Percentiles rank a stretch among this genome's conserved stretches.
Evolutionary conservation across 2,888 invertebrate genomes (phyloP).

Genomic region (Hipparchia semele): DNA sequence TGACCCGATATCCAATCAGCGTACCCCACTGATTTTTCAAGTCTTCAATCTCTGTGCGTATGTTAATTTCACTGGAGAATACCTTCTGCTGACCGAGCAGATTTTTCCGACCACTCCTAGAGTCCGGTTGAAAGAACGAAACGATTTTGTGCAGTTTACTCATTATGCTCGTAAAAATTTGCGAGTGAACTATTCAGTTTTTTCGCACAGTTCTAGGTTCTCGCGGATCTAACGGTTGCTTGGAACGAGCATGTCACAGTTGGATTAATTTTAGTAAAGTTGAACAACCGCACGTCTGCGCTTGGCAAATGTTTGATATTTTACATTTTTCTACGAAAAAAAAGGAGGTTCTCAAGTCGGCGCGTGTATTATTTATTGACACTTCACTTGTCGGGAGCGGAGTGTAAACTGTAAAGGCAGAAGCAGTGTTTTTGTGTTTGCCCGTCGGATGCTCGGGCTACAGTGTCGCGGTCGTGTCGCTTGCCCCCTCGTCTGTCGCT

Average conservation of each 20-base stretch:
- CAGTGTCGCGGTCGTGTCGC: conserved; percentile 49
- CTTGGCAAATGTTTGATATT: conserved; percentile 36
- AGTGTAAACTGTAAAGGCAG: conserved; percentile 32
- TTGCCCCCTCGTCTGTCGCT: conserved; percentile 42
- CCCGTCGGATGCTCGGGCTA: conserved; percentile 54
- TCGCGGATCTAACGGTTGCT: conserved; percentile 34
- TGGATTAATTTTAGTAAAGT: conserved; percentile 35
- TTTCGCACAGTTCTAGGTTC: conserved; percentile 25
- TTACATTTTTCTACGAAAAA: conserved; percentile 8
- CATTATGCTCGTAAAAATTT: conserved; percentile 59
- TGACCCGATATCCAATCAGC: conserved; percentile 74
- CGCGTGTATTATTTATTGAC: conserved; percentile 2
- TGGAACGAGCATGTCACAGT: conserved; percentile 37
- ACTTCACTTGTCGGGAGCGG: conserved; percentile 32
- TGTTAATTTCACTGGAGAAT: conserved; percentile 83
- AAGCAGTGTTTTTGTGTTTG: conserved; percentile 52
- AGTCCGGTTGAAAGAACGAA: conserved; percentile 84
- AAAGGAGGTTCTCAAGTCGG: too few species aligned
- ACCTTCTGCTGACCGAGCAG: conserved; percentile 72
- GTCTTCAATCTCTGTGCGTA: conserved; percentile 68
- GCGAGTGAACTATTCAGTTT: conserved; percentile 12
- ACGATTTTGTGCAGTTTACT: conserved; percentile 85
- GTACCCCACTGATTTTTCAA: conserved; percentile 81
- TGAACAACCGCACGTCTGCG: conserved; percentile 44
- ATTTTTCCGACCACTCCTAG: conserved; percentile 73